These are phyloP conservation scores for Leucophenga varia DNA, from an alignment of 1,140 invertebrate species.

Conservation along the genomic window DNA sequence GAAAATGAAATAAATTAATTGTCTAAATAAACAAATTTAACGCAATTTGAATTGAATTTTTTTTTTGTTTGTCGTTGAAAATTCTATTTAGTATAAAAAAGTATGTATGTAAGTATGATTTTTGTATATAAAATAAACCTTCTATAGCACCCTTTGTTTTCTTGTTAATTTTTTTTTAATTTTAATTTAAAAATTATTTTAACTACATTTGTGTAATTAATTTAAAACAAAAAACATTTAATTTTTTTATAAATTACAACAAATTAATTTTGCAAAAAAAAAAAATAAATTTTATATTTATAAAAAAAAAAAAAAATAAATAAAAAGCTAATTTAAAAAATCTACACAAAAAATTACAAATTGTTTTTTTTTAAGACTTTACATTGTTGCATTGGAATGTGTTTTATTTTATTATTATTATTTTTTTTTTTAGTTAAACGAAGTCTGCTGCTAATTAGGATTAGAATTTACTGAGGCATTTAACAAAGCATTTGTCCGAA, in stretches of 20 bases:
- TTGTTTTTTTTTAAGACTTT: constrained; percentile 42
- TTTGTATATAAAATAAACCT: constrained; percentile 52
- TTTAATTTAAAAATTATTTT: constrained; percentile 26
- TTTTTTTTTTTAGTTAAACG: neutral
- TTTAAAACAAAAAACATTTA: constrained; percentile 8
- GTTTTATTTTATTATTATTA: constrained; percentile 18
- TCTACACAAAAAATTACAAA: constrained; percentile 20
- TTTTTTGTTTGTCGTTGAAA: constrained; percentile 20
- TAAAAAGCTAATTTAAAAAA: too few relatives aligned
- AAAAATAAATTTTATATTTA: constrained; percentile 25
- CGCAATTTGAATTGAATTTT: constrained; percentile 26
- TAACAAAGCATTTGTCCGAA: too few relatives aligned
- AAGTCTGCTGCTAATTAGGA: too few relatives aligned
- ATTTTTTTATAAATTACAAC: constrained; percentile 6
- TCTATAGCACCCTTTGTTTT: constrained; percentile 56
- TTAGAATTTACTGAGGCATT: too few relatives aligned
- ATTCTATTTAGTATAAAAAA: constrained; percentile 7
- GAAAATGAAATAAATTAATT: constrained; percentile 14
- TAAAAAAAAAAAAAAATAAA: constrained; percentile 9
- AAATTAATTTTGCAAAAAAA: constrained; percentile 5
- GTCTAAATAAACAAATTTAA: too few relatives aligned
- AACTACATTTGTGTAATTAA: neutral
- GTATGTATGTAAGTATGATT: constrained; percentile 18
- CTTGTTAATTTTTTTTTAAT: constrained; percentile 23
- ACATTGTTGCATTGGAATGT: constrained; percentile 51